Evolutionary conservation across 2,888 invertebrate species (phyloP), one percentile per base, ranked within the genome.

Genomic region (Synergus japonicus): DNA sequence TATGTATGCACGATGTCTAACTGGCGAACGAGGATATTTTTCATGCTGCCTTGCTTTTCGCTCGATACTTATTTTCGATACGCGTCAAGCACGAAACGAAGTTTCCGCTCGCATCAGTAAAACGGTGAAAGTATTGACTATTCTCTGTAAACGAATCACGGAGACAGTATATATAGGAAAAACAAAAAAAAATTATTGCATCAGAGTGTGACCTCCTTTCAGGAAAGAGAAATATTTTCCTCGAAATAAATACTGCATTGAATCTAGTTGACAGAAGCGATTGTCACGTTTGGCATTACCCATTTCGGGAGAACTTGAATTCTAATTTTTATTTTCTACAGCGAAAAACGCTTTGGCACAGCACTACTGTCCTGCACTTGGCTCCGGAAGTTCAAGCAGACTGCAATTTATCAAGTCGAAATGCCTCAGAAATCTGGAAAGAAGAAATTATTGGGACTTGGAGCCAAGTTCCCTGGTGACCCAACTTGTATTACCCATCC

Each of bases 361-460:
- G 69, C n/a, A 73, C 54, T n/a, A 73, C 54, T 73, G 54, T 29
- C 15, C 13, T 65, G 49, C 60, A 76, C 37, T 65, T 80, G 76
- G 76, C 76, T 69, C 49, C 81, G 82, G 80, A 82, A 82, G 79
- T 84, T 79, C 76, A 78, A 78, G 46, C 65, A 77, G 78, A 78
- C 78, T 58, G 76, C 82, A 80, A 83, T 84, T 83, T 83, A 84
- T 84, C 79, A 83, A 78, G 79, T 54, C 73, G 69, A 76, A 77
- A 81, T 78, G 78, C 81, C 81, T 78, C 79, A 73, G 78, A 79
- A 82, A 83, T 82, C 77, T 79, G 63, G 76, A 76, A 79, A 76
- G 76, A 67, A 77, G 76, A 79, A 83, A 83, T 83, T 83, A 83
- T 83, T 80, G 84, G 82, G 79, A 84, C 81, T 81, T 65, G 79